Evolutionary conservation across 2,113 vertebrate genomes (phyloP).

Genomic region (Saccopteryx bilineata): DNA sequence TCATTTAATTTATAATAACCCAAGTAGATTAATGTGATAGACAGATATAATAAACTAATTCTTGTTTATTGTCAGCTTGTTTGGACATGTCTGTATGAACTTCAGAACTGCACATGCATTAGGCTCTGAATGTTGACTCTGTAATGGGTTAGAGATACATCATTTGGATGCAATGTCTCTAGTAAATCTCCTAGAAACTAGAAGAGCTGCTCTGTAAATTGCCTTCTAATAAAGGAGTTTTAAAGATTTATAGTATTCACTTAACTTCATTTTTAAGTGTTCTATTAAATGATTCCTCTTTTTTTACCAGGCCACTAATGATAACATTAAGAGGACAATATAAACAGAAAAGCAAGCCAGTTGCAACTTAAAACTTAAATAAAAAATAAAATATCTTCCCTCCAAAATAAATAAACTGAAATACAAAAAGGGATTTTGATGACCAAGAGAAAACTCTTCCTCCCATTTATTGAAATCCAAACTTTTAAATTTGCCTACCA

Average conservation of each 20-base stretch:
- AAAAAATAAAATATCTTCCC: background rate
- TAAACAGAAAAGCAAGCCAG: background rate
- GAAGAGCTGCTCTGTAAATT: background rate
- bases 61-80: background rate
- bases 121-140: background rate
- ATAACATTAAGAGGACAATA: background rate
- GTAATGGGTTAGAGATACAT: background rate
- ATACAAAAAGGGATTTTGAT: background rate
- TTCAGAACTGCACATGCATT: background rate
- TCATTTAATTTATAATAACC: background rate
- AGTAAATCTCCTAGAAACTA: background rate
- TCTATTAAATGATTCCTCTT: background rate
- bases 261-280: background rate
- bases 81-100: background rate
- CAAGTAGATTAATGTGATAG: background rate
- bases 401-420: background rate
- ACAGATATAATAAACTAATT: background rate
- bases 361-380: background rate
- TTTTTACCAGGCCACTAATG: background rate
- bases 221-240: background rate
- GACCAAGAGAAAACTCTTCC: background rate
- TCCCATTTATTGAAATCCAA: background rate
- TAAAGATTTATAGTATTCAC: background rate
- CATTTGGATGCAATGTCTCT: background rate
- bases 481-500: background rate